phyloP scores from a whole-genome alignment of 2,797 vertebrate species.

The Pseudopleuronectes americanus region DNA sequence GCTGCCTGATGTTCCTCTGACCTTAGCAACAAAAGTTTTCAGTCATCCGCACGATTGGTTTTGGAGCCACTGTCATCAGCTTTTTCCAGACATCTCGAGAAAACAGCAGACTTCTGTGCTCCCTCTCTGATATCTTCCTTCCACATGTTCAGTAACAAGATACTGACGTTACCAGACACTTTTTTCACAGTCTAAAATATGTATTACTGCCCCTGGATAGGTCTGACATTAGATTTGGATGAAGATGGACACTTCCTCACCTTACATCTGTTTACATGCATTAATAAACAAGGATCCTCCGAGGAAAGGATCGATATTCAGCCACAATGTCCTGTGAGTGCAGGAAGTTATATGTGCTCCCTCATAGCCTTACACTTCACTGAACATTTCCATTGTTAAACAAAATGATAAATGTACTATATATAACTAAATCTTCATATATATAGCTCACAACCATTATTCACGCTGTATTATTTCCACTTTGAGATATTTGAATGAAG shows the following conservation, averaged over 20 bases:
- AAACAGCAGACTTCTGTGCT: constrained; percentile 38
- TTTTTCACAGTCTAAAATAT: constrained; percentile 33
- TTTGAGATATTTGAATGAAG: constrained; percentile 17
- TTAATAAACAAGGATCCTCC: constrained; percentile 66
- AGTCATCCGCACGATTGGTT: constrained; percentile 45
- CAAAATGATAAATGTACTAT: not conserved
- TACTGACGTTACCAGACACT: constrained; percentile 28
- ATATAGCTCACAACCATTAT: not conserved
- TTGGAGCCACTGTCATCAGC: constrained; percentile 50
- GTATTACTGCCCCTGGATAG: constrained; percentile 5
- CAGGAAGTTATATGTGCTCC: constrained; percentile 3
- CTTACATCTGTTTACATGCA: constrained; percentile 73
- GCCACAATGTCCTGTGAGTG: constrained; percentile 29
- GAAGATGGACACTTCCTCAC: constrained; percentile 56
- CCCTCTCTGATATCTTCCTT: constrained; percentile 48
- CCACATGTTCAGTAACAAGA: constrained; percentile 22
- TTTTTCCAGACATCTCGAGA: constrained; percentile 51
- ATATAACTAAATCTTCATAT: constrained; percentile 15
- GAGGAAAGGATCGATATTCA: constrained; percentile 54
- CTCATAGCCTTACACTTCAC: not conserved
- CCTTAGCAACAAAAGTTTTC: constrained; percentile 37
- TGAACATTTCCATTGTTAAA: constrained; percentile 26
- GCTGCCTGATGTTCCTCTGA: constrained; percentile 47
- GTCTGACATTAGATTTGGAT: constrained; percentile 45
- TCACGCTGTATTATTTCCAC: not conserved